These are phyloP conservation scores for Hyposoter dolosus DNA, from an alignment of 2,888 invertebrate species.

Conservation along the genomic window DNA sequence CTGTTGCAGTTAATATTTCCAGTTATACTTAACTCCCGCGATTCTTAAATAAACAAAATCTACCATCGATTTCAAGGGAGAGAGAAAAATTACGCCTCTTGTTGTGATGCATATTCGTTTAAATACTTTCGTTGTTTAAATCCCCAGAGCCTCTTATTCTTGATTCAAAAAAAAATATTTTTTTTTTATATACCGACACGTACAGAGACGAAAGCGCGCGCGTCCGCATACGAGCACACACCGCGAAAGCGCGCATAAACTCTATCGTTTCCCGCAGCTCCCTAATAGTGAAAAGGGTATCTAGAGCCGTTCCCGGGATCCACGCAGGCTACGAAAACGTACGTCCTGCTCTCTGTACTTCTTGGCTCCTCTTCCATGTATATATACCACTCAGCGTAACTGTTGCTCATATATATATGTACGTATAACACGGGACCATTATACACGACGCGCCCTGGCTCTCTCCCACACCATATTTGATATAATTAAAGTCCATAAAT, in stretches of 20 bases:
- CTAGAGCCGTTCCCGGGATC: conserved; percentile 37
- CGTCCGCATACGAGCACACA: neutral
- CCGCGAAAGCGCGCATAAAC: conserved; percentile 35
- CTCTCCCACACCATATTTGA: conserved; percentile 82
- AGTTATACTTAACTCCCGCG: neutral
- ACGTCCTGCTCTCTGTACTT: conserved; percentile 41
- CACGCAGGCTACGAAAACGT: conserved; percentile 55
- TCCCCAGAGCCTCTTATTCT: conserved; percentile 27
- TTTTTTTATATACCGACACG: neutral
- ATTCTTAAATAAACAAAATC: conserved; percentile 13
- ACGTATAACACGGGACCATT: conserved; percentile 69
- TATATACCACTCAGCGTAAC: conserved; percentile 54
- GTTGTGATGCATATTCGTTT: conserved; percentile 5
- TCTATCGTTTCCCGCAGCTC: conserved; percentile 32
- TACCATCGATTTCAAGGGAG: neutral
- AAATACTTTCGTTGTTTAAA: conserved; percentile 4
- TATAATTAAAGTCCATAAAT: conserved; percentile 84
- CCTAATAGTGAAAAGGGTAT: conserved; percentile 49
- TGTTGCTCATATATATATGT: conserved; percentile 60
- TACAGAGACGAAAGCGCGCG: neutral
- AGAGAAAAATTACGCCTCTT: neutral
- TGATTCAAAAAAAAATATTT: conserved; percentile 14
- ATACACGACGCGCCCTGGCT: conserved; percentile 71
- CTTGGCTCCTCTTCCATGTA: conserved; percentile 40
- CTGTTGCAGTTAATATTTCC: neutral